A percentile compares a stretch with the other conserved stretches of the same genome.
These are phyloP conservation scores for Gracilinanus agilis DNA, from an alignment of 2,113 vertebrate genomes.

Conservation along the genomic window DNA sequence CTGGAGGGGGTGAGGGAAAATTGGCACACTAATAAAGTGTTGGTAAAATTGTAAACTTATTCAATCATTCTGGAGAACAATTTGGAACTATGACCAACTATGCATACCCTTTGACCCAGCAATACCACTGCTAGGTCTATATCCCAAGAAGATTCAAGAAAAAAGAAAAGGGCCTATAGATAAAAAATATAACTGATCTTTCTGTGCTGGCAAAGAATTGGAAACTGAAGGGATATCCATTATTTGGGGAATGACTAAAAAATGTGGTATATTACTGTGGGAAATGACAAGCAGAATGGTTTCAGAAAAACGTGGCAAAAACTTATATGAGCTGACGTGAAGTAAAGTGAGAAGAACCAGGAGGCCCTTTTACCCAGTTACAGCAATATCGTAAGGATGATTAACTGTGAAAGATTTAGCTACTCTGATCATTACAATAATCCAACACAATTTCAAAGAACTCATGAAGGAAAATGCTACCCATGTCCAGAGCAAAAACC, in stretches of 20 bases:
- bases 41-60: background rate
- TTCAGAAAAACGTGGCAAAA: background rate
- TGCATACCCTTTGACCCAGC: background rate
- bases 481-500: background rate
- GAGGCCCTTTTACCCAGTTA: background rate
- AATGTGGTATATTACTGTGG: background rate
- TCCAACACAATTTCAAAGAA: background rate
- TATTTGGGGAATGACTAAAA: background rate
- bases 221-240: background rate
- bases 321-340: background rate
- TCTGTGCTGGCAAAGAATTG: background rate
- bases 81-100: background rate
- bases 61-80: background rate
- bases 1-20: background rate
- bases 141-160: background rate
- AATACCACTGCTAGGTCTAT: too few species aligned
- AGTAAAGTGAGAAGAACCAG: background rate
- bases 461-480: background rate
- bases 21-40: background rate
- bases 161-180: background rate
- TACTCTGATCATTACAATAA: background rate
- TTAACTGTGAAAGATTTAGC: background rate
- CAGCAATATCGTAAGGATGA: background rate
- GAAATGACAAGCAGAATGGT: background rate
- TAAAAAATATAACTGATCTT: background rate